Conservation (phyloP, 1,140 invertebrate species). For the Artemia franciscana region DNA sequence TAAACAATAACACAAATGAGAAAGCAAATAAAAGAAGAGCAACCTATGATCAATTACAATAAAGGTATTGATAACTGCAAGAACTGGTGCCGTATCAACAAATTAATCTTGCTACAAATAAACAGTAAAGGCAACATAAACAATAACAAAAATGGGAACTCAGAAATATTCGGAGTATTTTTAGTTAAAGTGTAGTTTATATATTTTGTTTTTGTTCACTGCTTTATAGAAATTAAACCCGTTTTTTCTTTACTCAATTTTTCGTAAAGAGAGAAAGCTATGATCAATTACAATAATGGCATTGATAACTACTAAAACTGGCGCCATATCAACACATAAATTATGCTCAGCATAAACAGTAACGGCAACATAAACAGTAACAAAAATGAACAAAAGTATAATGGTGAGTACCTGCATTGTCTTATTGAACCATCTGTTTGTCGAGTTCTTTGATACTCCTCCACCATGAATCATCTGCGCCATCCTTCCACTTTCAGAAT, state of each 20-base stretch:
- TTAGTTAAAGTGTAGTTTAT: too few species aligned
- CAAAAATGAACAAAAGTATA: neutral
- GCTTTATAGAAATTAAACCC: neutral
- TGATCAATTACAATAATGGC: neutral
- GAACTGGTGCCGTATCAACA: too few species aligned
- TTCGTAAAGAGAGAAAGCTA: neutral
- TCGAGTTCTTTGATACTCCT: constrained; percentile 52
- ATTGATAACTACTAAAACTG: neutral
- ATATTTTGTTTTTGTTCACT: too few species aligned
- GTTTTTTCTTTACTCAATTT: neutral
- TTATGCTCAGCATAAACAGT: neutral
- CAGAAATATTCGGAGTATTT: too few species aligned
- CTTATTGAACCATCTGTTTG: constrained; percentile 94
- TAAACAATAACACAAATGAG: too few species aligned
- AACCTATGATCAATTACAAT: too few species aligned
- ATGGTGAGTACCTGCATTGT: constrained; percentile 47
- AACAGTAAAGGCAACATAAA: too few species aligned
- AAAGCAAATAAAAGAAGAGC: too few species aligned
- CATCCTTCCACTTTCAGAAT: constrained; percentile 19
- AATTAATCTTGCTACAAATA: too few species aligned
- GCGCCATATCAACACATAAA: neutral
- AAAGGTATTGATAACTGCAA: too few species aligned
- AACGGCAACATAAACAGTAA: too few species aligned
- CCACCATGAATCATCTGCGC: constrained; percentile 82
- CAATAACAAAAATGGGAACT: too few species aligned